A percentile compares a stretch with the other conserved stretches of the same genome.
Conservation (phyloP, 2,797 vertebrate species). For the Premnoplex brunnescens region DNA sequence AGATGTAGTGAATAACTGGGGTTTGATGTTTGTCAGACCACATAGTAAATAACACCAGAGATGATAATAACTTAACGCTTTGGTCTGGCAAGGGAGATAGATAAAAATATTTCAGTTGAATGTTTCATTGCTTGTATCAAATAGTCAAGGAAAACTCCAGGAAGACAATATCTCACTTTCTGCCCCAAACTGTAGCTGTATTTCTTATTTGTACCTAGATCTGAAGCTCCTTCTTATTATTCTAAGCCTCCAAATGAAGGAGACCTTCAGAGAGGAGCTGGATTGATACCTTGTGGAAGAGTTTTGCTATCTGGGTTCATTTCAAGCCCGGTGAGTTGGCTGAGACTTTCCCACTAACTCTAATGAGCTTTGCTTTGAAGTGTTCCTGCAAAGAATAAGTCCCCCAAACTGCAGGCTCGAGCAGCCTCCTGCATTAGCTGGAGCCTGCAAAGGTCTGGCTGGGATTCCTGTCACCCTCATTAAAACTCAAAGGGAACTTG, state of each 20-base stretch:
- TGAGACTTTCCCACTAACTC: neutral
- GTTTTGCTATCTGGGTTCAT: neutral
- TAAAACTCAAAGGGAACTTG: constrained; percentile 7
- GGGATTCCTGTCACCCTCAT: constrained; percentile 5
- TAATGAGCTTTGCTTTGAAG: constrained; percentile 21
- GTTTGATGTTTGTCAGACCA: neutral
- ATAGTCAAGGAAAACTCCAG: neutral
- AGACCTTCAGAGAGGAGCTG: neutral
- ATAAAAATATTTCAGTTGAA: neutral
- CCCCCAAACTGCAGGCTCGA: neutral
- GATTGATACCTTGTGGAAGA: neutral
- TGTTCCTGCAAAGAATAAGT: neutral
- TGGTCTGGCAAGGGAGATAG: neutral
- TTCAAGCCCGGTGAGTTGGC: neutral
- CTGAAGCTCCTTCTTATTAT: neutral
- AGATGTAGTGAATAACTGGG: neutral
- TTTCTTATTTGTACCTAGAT: neutral
- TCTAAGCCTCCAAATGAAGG: neutral
- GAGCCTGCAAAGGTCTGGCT: neutral
- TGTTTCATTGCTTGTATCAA: neutral
- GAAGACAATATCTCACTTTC: neutral
- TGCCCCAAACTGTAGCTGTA: neutral
- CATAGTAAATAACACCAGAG: neutral
- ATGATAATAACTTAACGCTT: neutral
- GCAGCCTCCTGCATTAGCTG: neutral